Conservation (phyloP, 2,113 vertebrate genomes). For the Danionella cerebrum region DNA sequence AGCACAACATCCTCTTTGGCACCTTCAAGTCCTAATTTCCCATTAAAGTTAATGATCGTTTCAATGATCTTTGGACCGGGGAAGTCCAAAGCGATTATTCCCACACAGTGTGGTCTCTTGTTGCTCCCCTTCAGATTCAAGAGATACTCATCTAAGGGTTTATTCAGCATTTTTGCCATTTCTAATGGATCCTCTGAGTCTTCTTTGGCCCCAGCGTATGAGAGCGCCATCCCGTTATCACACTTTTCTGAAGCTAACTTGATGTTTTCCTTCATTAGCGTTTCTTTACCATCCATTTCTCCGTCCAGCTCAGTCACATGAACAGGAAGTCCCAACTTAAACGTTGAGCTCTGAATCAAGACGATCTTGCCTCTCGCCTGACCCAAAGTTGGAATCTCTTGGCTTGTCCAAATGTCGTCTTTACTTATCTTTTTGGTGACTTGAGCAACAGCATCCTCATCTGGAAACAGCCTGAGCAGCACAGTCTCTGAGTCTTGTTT, state of each 20-base stretch:
- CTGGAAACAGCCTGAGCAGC: slow-evolving; percentile 45
- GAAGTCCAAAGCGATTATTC: slow-evolving; percentile 49
- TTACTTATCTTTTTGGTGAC: not conserved
- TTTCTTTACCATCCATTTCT: not conserved
- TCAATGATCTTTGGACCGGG: slow-evolving; percentile 43
- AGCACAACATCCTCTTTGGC: not conserved
- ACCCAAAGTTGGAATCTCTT: slow-evolving; percentile 34
- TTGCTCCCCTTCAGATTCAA: not conserved
- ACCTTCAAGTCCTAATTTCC: not conserved
- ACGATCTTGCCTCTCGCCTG: slow-evolving; percentile 49
- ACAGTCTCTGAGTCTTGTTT: slow-evolving; percentile 36
- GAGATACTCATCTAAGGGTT: slow-evolving; percentile 23
- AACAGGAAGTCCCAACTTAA: slow-evolving; percentile 20
- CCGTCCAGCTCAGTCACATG: slow-evolving; percentile 19
- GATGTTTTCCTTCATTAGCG: not conserved
- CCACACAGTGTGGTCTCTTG: slow-evolving; percentile 38
- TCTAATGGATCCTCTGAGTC: accelerated
- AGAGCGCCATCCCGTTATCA: slow-evolving; percentile 27
- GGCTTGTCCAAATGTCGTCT: slow-evolving; percentile 26
- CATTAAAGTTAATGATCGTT: slow-evolving; percentile 36
- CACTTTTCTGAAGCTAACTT: slow-evolving; percentile 29
- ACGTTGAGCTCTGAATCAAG: slow-evolving; percentile 40
- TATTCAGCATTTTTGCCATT: slow-evolving; percentile 26
- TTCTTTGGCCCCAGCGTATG: not conserved
- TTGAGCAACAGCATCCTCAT: not conserved